phyloP scores from a whole-genome alignment of 2,888 invertebrate genomes.

The Agrochola macilenta region DNA sequence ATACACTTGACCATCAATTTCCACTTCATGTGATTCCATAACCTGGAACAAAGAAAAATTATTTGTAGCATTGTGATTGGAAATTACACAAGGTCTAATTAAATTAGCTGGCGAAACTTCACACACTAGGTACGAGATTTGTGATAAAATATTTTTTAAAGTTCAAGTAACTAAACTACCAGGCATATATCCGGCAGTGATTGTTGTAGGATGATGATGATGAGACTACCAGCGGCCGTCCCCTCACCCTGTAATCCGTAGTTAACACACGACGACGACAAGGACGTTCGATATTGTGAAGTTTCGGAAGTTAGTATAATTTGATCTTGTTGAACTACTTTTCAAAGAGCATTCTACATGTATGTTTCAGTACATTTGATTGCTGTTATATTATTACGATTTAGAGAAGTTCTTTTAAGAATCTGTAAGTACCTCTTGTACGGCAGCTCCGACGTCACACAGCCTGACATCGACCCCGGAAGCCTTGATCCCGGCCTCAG shows the following conservation, averaged over 20 bases:
- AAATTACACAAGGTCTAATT: neutral
- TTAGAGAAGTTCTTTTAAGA: neutral
- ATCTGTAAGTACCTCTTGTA: conserved; percentile 93
- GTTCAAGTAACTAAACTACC: neutral
- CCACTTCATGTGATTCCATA: conserved; percentile 99
- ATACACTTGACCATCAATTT: conserved; percentile 98
- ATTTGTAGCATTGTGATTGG: neutral
- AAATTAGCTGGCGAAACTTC: neutral
- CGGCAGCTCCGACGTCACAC: conserved; percentile 98
- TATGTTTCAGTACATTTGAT: neutral
- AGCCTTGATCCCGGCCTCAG: conserved; percentile 98
- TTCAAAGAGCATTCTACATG: neutral
- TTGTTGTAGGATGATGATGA: neutral
- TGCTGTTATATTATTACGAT: neutral
- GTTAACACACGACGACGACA: no score
- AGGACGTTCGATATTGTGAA: no score
- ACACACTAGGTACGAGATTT: neutral
- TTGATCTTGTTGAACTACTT: neutral
- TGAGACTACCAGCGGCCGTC: neutral
- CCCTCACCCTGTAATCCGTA: neutral
- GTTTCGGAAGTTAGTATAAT: neutral
- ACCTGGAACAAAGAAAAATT: conserved; percentile 87
- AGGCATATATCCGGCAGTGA: neutral
- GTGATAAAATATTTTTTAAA: neutral
- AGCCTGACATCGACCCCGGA: conserved; percentile 99